Base-by-base conservation (phyloP, 2,797 vertebrate genomes). In the Aselliscus stoliczkanus region DNA sequence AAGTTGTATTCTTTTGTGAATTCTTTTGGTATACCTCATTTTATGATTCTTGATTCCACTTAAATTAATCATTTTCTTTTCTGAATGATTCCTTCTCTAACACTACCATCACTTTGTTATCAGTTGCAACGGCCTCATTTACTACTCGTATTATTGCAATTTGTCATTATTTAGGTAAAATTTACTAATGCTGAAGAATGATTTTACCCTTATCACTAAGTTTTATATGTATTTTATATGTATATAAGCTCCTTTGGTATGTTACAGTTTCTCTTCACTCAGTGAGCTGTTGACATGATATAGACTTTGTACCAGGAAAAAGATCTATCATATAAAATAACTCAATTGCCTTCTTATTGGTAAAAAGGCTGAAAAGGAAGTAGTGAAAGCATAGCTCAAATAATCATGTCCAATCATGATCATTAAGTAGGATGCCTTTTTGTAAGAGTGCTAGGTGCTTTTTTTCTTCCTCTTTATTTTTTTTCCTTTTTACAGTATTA, bases 101-200 rank as follows among this genome's bases (percentile, higher is more conserved):
- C 84, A 21, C 3, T 25, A 52, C 44, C 81, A 86, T 80, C 12
- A 42, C 50, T 93, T 97, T 92, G 44, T 96, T 97, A 50, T 95
- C 60, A 69, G n/a, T 29, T 93, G 2, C n/a, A 92, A 86, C 4
- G 1, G 31, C 14, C 65, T 94, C 82, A 69, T 13, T 96, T 83
- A 94, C 67, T 52, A 81, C 13, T 50, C 2, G 42, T 90, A 37
- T 58, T 89, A 93, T 91, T 95, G 75, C 1, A 85, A 70, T 96
- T 97, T 95, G 12, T 94, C 31, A 86, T 96, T 97, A 92, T 92
- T 93, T 44, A 67, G n/a, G 23, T 42, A 34, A 25, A 88, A 95
- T 96, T 96, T 88, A 89, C 4, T 92, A 60, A 39, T 92, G 13
- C 44, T 96, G 65, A 80, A 96, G 92, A 96, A 94, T 31, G 17